These are phyloP conservation scores for Orthonyx spaldingii DNA, from an alignment of 2,113 vertebrate species.

Conservation along the genomic window DNA sequence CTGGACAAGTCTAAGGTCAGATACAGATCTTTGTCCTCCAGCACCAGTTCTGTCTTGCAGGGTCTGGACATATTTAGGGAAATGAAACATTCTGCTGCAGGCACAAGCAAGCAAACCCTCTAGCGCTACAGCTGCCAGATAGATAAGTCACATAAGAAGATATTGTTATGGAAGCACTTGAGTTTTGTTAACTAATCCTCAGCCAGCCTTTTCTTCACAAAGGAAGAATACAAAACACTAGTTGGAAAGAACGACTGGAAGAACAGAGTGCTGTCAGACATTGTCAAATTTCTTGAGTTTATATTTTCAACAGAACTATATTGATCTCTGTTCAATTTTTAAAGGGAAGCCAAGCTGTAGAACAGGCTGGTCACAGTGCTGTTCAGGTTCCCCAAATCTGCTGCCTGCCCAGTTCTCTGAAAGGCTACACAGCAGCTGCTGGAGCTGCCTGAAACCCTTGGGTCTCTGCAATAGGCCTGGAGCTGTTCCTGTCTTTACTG, in stretches of 20 bases:
- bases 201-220: background rate
- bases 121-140: background rate
- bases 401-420: background rate
- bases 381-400: background rate
- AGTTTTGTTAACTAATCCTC: background rate
- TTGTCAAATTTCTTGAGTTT: background rate
- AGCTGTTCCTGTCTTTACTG: background rate
- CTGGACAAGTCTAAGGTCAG: background rate
- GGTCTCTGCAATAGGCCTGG: background rate
- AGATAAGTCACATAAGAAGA: background rate
- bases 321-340: background rate
- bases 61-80: background rate
- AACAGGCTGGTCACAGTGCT: background rate
- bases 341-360: background rate
- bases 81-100: background rate
- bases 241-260: background rate
- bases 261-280: background rate
- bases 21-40: background rate
- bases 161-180: background rate
- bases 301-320: background rate
- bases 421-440: background rate
- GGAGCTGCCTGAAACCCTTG: background rate
- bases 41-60: background rate
- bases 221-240: background rate
- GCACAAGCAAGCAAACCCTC: background rate